Evolutionary conservation across 2,888 invertebrate genomes (phyloP).

Genomic region (Mantis religiosa): DNA sequence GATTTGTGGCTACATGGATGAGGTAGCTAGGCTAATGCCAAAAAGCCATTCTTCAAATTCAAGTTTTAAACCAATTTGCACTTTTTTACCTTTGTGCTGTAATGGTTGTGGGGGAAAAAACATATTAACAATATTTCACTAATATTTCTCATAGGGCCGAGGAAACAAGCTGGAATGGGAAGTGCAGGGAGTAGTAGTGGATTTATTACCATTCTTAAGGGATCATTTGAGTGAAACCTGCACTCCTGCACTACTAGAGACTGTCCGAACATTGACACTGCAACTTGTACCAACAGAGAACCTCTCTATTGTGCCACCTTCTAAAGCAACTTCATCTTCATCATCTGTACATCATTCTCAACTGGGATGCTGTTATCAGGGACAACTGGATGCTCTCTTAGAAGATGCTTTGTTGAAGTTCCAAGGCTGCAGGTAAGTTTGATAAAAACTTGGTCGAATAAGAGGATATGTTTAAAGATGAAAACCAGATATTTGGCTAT

Average conservation of each 20-base stretch:
- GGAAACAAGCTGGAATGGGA: slow-evolving; percentile 20
- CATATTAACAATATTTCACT: too few species aligned
- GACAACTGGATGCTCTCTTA: slow-evolving; percentile 45
- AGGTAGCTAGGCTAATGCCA: too few species aligned
- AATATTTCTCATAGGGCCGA: not conserved
- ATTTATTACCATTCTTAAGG: slow-evolving; percentile 52
- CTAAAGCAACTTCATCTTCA: not conserved
- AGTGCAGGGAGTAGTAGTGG: slow-evolving; percentile 44
- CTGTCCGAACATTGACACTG: slow-evolving; percentile 50
- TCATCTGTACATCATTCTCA: not conserved
- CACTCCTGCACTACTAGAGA: slow-evolving; percentile 49
- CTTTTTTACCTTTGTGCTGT: too few species aligned
- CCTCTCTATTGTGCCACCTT: not conserved
- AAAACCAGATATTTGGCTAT: not conserved
- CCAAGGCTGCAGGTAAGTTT: slow-evolving; percentile 44
- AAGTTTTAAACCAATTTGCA: too few species aligned
- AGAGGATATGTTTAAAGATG: not conserved
- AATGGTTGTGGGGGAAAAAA: too few species aligned
- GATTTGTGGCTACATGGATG: too few species aligned
- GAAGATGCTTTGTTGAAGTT: slow-evolving; percentile 45
- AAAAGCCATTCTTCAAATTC: too few species aligned
- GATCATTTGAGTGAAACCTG: slow-evolving; percentile 54
- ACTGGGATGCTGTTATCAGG: slow-evolving; percentile 36
- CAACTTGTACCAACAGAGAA: slow-evolving; percentile 40
- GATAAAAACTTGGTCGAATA: slow-evolving; percentile 17